These are phyloP conservation scores for Brienomyrus longianalis DNA, from an alignment of 2,113 vertebrate species.

Conservation along the genomic window DNA sequence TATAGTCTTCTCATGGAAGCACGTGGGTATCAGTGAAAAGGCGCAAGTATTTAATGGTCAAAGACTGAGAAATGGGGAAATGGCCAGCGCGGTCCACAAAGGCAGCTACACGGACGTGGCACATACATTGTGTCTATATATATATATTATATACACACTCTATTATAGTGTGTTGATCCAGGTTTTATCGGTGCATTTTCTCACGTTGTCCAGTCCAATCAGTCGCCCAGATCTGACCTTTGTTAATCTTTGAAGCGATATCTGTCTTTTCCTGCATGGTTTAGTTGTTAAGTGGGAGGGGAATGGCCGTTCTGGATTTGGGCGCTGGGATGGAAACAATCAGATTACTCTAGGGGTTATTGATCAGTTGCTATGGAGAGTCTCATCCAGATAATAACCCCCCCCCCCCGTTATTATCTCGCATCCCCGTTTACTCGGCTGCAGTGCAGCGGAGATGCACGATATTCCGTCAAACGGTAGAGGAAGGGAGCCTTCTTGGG, in stretches of 20 bases:
- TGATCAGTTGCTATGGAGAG: slow-evolving; percentile 37
- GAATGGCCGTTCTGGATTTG: slow-evolving; percentile 12
- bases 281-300: slow-evolving; percentile 5
- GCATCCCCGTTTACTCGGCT: background rate
- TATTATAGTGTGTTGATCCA: background rate
- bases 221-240: background rate
- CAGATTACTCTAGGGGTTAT: slow-evolving; percentile 31
- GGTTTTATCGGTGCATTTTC: background rate
- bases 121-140: background rate
- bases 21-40: background rate
- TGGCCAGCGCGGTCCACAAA: background rate
- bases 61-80: background rate
- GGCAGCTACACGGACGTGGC: background rate
- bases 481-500: background rate
- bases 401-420: background rate
- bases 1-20: background rate
- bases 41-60: background rate
- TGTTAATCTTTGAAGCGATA: background rate
- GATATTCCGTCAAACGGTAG: background rate
- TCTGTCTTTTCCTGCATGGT: background rate
- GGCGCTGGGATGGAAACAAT: slow-evolving; percentile 27
- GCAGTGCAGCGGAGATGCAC: background rate
- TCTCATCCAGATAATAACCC: slow-evolving; percentile 18
- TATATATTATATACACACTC: background rate
- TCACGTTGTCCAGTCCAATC: background rate